A percentile compares a stretch with the other conserved stretches of the same genome.
phyloP scores from a whole-genome alignment of 2,888 invertebrate genomes.

The Lottia scabra region DNA sequence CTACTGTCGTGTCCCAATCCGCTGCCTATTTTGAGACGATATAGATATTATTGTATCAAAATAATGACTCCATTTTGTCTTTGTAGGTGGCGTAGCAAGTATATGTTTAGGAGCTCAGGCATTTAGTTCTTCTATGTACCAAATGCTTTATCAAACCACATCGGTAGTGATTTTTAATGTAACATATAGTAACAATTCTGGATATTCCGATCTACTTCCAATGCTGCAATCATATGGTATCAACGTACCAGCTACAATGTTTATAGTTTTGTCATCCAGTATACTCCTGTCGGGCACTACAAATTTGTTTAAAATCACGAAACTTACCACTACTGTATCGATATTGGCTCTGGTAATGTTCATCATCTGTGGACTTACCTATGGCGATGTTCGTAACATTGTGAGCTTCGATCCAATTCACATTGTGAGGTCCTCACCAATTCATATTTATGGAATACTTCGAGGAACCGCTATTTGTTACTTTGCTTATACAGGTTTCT shows the following conservation, averaged over 20 bases:
- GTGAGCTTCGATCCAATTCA: neutral
- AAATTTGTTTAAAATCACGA: neutral
- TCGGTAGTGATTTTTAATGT: no score
- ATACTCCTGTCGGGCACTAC: neutral
- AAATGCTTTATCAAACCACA: neutral
- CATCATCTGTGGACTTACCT: neutral
- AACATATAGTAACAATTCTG: neutral
- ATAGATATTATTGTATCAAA: no score
- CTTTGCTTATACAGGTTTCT: conserved; percentile 1
- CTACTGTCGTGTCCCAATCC: no score
- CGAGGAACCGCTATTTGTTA: neutral
- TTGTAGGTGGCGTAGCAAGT: neutral
- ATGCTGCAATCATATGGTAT: neutral
- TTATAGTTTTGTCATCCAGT: neutral
- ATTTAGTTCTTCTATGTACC: neutral
- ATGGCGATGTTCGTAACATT: neutral
- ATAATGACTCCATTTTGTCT: no score
- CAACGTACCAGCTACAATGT: neutral
- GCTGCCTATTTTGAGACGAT: no score
- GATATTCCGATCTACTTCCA: neutral
- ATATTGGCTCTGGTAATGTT: neutral
- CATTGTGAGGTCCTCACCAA: neutral
- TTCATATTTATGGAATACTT: neutral
- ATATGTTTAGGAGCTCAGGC: neutral
- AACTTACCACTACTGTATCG: neutral